These are phyloP conservation scores for Macrophya annulata DNA, from an alignment of 2,888 invertebrate genomes.

Conservation along the genomic window DNA sequence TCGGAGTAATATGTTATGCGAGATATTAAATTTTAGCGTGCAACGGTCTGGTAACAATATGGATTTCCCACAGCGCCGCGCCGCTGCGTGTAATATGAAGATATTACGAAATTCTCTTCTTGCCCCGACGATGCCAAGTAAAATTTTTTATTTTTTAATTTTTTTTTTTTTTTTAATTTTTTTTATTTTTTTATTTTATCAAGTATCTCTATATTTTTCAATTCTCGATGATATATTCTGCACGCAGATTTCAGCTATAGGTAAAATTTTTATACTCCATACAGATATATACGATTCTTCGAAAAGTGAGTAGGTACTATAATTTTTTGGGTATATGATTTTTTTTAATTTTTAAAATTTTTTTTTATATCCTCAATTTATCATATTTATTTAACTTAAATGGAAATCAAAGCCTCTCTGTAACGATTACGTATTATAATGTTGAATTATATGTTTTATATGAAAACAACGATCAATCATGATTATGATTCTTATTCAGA, in stretches of 20 bases:
- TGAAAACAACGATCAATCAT: not conserved
- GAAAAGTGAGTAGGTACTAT: no score
- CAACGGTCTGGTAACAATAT: constrained; percentile 51
- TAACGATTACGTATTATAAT: not conserved
- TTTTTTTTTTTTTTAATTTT: not conserved
- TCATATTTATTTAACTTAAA: not conserved
- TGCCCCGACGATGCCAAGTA: constrained; percentile 23
- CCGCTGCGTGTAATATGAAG: constrained; percentile 39
- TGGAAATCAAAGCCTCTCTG: not conserved
- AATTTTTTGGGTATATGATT: no score
- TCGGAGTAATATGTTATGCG: constrained; percentile 57
- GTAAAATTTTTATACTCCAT: not conserved
- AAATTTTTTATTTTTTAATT: not conserved
- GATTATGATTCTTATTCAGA: constrained; percentile 9
- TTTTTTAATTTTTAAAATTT: not conserved
- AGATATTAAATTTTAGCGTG: constrained; percentile 74
- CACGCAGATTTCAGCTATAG: not conserved
- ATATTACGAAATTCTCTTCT: constrained; percentile 44
- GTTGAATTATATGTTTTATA: not conserved
- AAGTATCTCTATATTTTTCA: constrained; percentile 14
- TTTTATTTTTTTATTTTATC: not conserved
- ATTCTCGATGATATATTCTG: not conserved
- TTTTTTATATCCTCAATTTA: not conserved
- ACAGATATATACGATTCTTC: no score
- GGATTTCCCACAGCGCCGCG: constrained; percentile 29